Evolutionary conservation across 1,140 invertebrate genomes (phyloP).

Genomic region (Aradophagus sp.): DNA sequence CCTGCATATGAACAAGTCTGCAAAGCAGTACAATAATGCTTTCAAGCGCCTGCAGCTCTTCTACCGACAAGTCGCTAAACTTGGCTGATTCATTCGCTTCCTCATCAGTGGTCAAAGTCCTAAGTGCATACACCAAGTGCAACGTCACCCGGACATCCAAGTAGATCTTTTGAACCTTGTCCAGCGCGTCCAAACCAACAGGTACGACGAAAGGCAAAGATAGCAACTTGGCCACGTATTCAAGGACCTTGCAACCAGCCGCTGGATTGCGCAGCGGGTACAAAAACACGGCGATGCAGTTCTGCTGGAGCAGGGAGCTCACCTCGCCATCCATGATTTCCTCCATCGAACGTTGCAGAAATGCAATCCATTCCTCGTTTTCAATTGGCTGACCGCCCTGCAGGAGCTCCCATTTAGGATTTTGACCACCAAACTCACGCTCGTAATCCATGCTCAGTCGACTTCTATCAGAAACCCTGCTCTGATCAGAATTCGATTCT

Average conservation of each 20-base stretch:
- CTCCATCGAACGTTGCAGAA: slow-evolving; percentile 79
- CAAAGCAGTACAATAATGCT: slow-evolving; percentile 81
- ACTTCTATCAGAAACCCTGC: slow-evolving; percentile 51
- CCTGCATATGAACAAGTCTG: slow-evolving; percentile 81
- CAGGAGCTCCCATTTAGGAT: slow-evolving; percentile 66
- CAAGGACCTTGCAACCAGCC: slow-evolving; percentile 78
- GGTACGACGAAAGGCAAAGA: slow-evolving; percentile 82
- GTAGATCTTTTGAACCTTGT: slow-evolving; percentile 80
- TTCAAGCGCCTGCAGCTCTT: slow-evolving; percentile 74
- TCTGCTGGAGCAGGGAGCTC: slow-evolving; percentile 81
- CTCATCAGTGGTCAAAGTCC: slow-evolving; percentile 75
- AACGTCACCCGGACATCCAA: slow-evolving; percentile 84
- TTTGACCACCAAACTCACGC: slow-evolving; percentile 58
- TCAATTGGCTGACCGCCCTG: slow-evolving; percentile 80
- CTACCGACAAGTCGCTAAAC: slow-evolving; percentile 10
- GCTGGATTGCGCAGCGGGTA: slow-evolving; percentile 81
- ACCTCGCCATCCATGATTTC: slow-evolving; percentile 84
- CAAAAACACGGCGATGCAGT: slow-evolving; percentile 83
- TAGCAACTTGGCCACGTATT: slow-evolving; percentile 81
- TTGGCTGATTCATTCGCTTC: slow-evolving; percentile 38
- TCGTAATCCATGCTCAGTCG: slow-evolving; percentile 62
- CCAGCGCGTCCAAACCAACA: slow-evolving; percentile 74
- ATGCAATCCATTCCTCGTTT: slow-evolving; percentile 86
- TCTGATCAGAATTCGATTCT: slow-evolving; percentile 17
- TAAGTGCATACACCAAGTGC: slow-evolving; percentile 84